Evolutionary conservation across 2,888 invertebrate genomes (phyloP), one percentile per base, ranked within the genome.

Genomic region (Trissonchulus sp.): DNA sequence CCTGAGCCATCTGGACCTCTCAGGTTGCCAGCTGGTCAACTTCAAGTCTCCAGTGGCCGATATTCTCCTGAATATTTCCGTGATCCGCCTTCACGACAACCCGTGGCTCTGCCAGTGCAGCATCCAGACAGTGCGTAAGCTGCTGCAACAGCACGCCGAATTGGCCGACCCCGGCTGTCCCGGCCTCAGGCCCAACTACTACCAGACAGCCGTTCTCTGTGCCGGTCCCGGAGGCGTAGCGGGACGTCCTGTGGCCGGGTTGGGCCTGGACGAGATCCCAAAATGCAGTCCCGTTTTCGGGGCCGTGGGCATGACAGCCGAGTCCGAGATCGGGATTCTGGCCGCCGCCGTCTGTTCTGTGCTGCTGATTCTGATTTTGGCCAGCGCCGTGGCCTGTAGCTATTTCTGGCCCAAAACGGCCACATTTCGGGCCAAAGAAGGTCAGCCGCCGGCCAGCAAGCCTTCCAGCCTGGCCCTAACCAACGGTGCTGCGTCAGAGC

Each of bases 331-430:
- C 37, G 71, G 71, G 2, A 69, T 69, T n/a, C 34, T 69, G n/a
- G 71, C 71, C 2, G 71, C 71, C n/a, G 71, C 71, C n/a, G 71
- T 69, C n/a, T 69, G 71, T n/a, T 34, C 71, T n/a, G 71, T 31
- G 35, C 34, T 69, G 71, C 71, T 69, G 34, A 69, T 69, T 69
- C n/a, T 69, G 34, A 69, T 69, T 23, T 35, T 69, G 34, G 34
- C 37, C n/a, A 35, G 71, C 36, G 71, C 71, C 15, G 71, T 69
- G 15, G 71, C 34, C 28, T 69, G 71, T n/a, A 69, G 71, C 71
- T 69, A 69, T 36, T 69, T 69, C 15, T 69, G 71, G 71, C 71
- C 71, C 35, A 23, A n/a, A 31, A 48, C 48, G 23, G 48, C 48
- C 48, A n/a, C n/a, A n/a, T 48, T 23, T 48, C 48, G 8, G 48